Base-by-base conservation (phyloP, 2,797 vertebrate genomes). In the Protosalanx chinensis region DNA sequence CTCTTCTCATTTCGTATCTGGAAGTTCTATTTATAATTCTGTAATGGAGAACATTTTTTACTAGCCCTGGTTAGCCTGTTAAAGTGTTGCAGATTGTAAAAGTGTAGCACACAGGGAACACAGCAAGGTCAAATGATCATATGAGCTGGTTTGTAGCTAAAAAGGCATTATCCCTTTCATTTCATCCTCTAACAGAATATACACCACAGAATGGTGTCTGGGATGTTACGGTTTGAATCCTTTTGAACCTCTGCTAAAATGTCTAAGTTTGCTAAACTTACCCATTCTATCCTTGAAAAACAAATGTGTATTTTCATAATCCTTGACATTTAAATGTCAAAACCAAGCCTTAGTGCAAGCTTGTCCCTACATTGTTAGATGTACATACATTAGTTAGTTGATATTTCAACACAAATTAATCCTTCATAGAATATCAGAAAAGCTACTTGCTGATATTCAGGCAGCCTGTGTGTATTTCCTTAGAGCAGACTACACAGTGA, bases 81-180 rank as follows among this genome's bases (percentile, higher is more conserved):
- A 79, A 85, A 85, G 72, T 8, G 74, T 64, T 82, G 77, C 76
- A 64, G 64, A 66, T 76, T 76, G 78, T 66, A 27, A 71, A 78
- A 75, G 81, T 75, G 64, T 27, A 71, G 76, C 5, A 2, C 72
- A 56, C 72, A 33, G 3, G 30, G 81, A 79, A 79, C 76, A 66
- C 73, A 13, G 67, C 37, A 64, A 85, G 86, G 86, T 86, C 85
- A 85, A 79, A 70, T 82, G 84, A 86, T 88, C 85, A 90, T 79
- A 79, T 75, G 79, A 76, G 79, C 77, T 80, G 77, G 84, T 61
- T 23, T 70, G 20, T 62, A 37, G 23, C 27, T 37, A 2, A 61
- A 58, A 70, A 5, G 69, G 73, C 58, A 61, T 68, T 23, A 59
- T 71, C 75, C 67, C 61, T 80, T 16, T 58, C 16, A 46, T 77